Evolutionary conservation across 2,797 vertebrate species (phyloP).

Genomic region (Acrossocheilus wenchowensis): DNA sequence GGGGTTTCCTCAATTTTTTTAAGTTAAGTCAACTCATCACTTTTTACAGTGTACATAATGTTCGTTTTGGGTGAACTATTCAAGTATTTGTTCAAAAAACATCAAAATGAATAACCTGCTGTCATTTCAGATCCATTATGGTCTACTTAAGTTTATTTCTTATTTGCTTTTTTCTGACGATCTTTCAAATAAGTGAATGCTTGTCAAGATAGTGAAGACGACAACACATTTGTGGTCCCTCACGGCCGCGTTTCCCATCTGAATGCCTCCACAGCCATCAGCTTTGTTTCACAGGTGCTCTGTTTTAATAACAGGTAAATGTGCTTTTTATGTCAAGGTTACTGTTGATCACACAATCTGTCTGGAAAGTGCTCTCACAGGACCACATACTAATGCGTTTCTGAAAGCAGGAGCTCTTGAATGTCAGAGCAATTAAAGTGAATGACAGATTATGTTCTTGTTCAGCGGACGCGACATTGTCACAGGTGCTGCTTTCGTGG

Average conservation of each 20-base stretch:
- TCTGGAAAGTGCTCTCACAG: constrained; percentile 19
- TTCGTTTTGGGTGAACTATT: neutral
- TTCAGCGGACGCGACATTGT: neutral
- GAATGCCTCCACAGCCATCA: constrained; percentile 41
- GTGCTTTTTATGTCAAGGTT: constrained; percentile 47
- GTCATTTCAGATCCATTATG: constrained; percentile 46
- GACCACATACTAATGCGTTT: constrained; percentile 45
- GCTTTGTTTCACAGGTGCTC: constrained; percentile 25
- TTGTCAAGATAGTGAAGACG: constrained; percentile 35
- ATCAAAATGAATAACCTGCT: neutral
- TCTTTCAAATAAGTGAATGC: constrained; percentile 38
- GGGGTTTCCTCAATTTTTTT: too few species aligned
- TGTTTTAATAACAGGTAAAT: constrained; percentile 48
- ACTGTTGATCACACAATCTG: neutral
- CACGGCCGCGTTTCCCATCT: neutral
- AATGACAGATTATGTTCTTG: constrained; percentile 17
- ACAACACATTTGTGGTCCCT: constrained; percentile 27
- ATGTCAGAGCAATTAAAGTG: constrained; percentile 39
- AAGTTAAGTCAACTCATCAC: too few species aligned
- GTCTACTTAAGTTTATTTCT: constrained; percentile 27
- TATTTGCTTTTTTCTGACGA: neutral
- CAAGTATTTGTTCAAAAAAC: neutral
- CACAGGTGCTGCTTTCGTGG: neutral
- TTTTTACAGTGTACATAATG: neutral
- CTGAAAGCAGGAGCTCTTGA: constrained; percentile 38